Base-by-base conservation (phyloP, 2,797 vertebrate genomes). In the Spatula versicolor region DNA sequence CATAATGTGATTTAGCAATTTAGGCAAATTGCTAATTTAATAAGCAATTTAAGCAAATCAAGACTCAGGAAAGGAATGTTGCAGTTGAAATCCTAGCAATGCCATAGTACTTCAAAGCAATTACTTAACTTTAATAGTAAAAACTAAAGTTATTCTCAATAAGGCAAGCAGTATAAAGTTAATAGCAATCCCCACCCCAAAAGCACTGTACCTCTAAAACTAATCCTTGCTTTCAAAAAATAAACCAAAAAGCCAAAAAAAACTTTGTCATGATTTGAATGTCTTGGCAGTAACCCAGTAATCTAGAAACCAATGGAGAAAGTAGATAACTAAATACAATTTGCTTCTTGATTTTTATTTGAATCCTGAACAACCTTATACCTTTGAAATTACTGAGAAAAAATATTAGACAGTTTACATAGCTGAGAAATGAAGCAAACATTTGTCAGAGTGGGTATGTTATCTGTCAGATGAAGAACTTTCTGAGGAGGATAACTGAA, bases 311-410 rank as follows among this genome's bases (percentile, higher is more conserved):
- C 11, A 33, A 35, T 54, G 4, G 8, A 43, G 80, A 46, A 71
- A 22, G 0, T 20, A 54, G 4, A 13, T 48, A 7, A 3, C 20
- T 73, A 79, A 72, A 60, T 54, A 43, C n/a, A 73, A 17, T 3
- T 25, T 58, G 2, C 2, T 59, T 55, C 75, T 60, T 68, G 6
- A 31, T 33, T 73, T 80, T 69, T 3, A 20, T 54, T 59, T 73
- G 20, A 30, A 74, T 9, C 4, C 1, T n/a, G 6, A 55, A 28
- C 2, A 39, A 54, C 10, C 0, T 71, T 63, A 41, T 64, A 20
- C 3, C 4, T 6, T 80, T 75, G 1, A 60, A 90, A 48, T 83
- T 60, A 60, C 18, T 33, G 17, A 62, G 26, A 76, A 54, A 56
- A 74, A 8, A 30, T 37, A 56, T 10, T 59, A 9, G 25, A 83